Evolutionary conservation across 2,113 vertebrate genomes (phyloP), one percentile per base, ranked within the genome.

Genomic region (Pseudorhombus dupliciocellatus): DNA sequence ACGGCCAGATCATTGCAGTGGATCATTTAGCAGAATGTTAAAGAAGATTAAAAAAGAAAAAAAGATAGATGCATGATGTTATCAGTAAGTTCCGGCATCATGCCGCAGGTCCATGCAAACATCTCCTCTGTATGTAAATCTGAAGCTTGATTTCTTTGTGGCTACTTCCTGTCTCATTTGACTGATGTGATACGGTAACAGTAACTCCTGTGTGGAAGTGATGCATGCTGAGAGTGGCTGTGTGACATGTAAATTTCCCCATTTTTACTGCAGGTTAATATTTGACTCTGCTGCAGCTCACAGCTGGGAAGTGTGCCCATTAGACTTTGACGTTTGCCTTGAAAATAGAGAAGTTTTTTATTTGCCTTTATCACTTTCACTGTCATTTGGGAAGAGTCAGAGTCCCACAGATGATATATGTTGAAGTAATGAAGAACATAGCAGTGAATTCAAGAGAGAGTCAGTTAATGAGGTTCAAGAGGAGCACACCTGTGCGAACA

Each of bases 151-250:
- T 70, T 82, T 84, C 73, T 75, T 16, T 62, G 22, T 16, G 18
- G 51, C 22, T 37, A 0, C 56, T 75, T 85, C 70, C 84, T 60
- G 59, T 48, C 60, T 79, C 69, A 84, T 91, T 88, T 90, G 85
- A 75, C 81, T 79, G 70, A 87, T 77, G 48, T 63, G 78, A 31
- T 59, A 59, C 66, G 50, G 75, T 68, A 40, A 81, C 9, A 61
- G 65, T 84, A 10, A 56, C 69, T 42, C 25, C 75, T 61, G 18
- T 0, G 25, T 62, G 40, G 66, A 21, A 51, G 31, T 25, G 53
- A 70, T 50, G 73, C 66, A 80, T 74, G 61, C 48, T 76, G 75
- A 60, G 79, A 73, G 42, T 18, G 16, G 9, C 31, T 11, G 34
- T 12, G 34, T 37, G 34, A 12, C 34, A 9, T 37, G 34, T 4